These are phyloP conservation scores for Drosophila funebris DNA, from an alignment of 1,140 invertebrate genomes.

Conservation along the genomic window DNA sequence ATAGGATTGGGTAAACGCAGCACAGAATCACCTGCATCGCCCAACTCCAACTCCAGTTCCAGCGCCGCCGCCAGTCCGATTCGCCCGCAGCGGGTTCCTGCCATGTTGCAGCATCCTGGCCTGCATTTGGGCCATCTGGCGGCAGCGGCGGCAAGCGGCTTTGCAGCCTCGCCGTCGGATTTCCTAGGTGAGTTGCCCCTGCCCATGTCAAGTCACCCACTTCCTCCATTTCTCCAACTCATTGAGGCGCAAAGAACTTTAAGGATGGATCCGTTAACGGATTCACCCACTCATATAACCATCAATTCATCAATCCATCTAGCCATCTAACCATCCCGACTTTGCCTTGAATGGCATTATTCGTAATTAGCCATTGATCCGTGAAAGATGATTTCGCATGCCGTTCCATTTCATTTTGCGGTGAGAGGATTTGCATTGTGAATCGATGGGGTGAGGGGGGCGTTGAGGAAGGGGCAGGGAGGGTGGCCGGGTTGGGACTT, in stretches of 20 bases:
- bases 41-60: constrained; percentile 78
- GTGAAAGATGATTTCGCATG: constrained; percentile 80
- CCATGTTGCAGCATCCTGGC: constrained; percentile 85
- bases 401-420: constrained; percentile 53
- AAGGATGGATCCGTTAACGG: constrained; percentile 37
- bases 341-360: constrained; percentile 70
- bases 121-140: constrained; percentile 85
- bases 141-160: constrained; percentile 85
- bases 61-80: constrained; percentile 84
- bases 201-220: not conserved
- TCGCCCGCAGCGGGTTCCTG: constrained; percentile 84
- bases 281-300: constrained; percentile 26
- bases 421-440: constrained; percentile 76
- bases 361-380: constrained; percentile 80
- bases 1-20: constrained; percentile 52
- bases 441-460: constrained; percentile 4
- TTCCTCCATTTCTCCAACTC: not conserved
- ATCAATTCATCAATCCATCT: constrained; percentile 19
- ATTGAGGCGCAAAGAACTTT: constrained; percentile 12
- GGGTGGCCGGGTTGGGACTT: constrained; percentile 43
- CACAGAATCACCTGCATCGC: constrained; percentile 76
- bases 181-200: constrained; percentile 88
- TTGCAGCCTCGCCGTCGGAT: constrained; percentile 86
- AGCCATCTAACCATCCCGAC: constrained; percentile 6
- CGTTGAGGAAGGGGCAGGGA: constrained; percentile 12